Evolutionary conservation across 2,113 vertebrate species (phyloP).

Genomic region (Pitta sordida): DNA sequence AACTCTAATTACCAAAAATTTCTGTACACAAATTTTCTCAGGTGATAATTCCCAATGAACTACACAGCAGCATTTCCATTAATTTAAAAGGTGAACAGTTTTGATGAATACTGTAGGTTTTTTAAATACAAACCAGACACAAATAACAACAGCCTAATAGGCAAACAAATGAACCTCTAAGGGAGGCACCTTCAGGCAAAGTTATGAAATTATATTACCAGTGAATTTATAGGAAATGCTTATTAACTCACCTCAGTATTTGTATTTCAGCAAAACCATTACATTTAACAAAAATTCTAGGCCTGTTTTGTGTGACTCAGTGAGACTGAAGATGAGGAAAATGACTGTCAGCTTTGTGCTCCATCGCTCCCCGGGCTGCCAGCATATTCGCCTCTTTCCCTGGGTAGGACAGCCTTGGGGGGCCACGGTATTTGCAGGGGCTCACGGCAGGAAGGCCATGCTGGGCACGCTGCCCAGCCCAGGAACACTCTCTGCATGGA

Average conservation of each 20-base stretch:
- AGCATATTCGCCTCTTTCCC: background rate
- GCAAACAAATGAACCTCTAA: background rate
- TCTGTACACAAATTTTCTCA: background rate
- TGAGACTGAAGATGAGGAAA: background rate
- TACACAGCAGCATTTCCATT: background rate
- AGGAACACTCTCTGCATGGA: rapidly evolving
- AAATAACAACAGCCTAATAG: background rate
- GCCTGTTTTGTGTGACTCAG: rapidly evolving
- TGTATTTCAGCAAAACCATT: background rate
- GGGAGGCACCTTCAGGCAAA: background rate
- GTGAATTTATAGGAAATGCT: background rate
- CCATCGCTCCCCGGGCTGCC: background rate
- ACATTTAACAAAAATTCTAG: background rate
- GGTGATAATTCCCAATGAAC: background rate
- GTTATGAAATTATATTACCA: background rate
- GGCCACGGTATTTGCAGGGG: background rate
- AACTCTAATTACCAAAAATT: background rate
- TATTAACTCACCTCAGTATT: background rate
- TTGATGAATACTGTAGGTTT: background rate
- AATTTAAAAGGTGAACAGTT: background rate
- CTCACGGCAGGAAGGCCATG: rapidly evolving
- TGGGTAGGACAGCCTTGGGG: rapidly evolving
- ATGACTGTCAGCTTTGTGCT: background rate
- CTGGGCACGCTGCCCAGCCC: background rate
- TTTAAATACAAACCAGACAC: background rate